These are phyloP conservation scores for Xerus rutilus DNA, from an alignment of 2,797 vertebrate species.

Conservation along the genomic window DNA sequence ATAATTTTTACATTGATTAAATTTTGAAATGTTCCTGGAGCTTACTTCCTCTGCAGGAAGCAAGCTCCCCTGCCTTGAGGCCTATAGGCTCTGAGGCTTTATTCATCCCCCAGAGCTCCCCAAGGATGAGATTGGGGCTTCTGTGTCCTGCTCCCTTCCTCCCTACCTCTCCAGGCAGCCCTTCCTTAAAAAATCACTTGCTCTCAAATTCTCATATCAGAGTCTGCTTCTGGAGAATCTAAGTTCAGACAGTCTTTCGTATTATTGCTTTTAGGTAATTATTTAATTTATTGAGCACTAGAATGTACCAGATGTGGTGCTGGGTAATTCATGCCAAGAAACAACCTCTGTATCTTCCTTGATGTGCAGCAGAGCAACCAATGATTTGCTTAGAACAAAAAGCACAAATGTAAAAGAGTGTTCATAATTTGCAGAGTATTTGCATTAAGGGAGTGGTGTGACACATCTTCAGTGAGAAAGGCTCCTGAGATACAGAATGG, in stretches of 20 bases:
- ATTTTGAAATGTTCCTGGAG: background rate
- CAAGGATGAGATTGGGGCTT: background rate
- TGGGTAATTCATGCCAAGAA: background rate
- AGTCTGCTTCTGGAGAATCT: background rate
- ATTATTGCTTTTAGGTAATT: conserved; percentile 4
- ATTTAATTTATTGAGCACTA: background rate
- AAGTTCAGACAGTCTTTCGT: conserved; percentile 5
- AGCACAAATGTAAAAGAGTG: background rate
- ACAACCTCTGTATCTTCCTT: background rate
- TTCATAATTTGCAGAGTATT: background rate
- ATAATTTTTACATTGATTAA: conserved; percentile 16
- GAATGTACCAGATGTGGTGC: background rate
- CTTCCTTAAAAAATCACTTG: background rate
- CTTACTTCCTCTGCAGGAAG: background rate
- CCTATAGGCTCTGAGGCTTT: background rate
- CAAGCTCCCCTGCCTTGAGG: background rate
- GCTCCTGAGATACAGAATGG: conserved; percentile 40
- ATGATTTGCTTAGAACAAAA: conserved; percentile 14
- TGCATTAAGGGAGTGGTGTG: background rate
- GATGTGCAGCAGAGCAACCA: background rate
- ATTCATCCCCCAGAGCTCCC: background rate
- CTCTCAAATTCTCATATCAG: background rate
- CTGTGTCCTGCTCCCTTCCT: background rate
- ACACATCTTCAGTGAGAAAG: conserved; percentile 36
- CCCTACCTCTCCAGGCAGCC: background rate